Evolutionary conservation across 2,797 vertebrate genomes (phyloP), one percentile per base, ranked within the genome.

Genomic region (Centropyge bicolor): DNA sequence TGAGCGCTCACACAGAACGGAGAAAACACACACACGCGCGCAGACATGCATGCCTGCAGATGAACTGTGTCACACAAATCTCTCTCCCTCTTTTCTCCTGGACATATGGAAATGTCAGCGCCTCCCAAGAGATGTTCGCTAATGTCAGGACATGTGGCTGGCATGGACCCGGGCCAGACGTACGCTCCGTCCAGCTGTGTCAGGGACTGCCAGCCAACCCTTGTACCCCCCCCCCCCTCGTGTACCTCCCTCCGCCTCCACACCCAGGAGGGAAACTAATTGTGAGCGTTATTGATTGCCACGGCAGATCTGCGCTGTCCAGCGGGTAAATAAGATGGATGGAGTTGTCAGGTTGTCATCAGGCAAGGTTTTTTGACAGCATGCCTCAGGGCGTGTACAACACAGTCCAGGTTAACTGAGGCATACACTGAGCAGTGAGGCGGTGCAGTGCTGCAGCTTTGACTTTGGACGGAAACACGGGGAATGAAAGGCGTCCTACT

Each of bases 231-330:
- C 68, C 57, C 48, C 81, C 55, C 6, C 8, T 36, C 3, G 14
- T 78, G 80, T 48, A 70, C 80, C 84, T 68, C 86, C 70, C 71
- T 70, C 69, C 61, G 43, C 81, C 77, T 78, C 20, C 79, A 48
- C 84, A 84, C 74, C 83, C 90, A 80, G 81, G 80, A 90, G 91
- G 87, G 88, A 83, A 88, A 92, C 94, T 95, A 95, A 95, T 96
- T 95, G 94, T 95, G 94, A 93, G 87, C 82, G 67, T 95, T 95
- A 95, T 95, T 95, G 94, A 95, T 95, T 94, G 94, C 92, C 88
- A 73, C 83, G 41, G 86, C 88, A 81, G 88, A 92, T 87, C 87
- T 83, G 82, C 51, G 74, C 86, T 92, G 91, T 94, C 94, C 93
- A 89, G 91, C 70, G 91, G 94, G 93, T 93, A 93, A 94, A 94